Conservation (phyloP, 2,888 invertebrate species). For the Reticulitermes lucifugus region DNA sequence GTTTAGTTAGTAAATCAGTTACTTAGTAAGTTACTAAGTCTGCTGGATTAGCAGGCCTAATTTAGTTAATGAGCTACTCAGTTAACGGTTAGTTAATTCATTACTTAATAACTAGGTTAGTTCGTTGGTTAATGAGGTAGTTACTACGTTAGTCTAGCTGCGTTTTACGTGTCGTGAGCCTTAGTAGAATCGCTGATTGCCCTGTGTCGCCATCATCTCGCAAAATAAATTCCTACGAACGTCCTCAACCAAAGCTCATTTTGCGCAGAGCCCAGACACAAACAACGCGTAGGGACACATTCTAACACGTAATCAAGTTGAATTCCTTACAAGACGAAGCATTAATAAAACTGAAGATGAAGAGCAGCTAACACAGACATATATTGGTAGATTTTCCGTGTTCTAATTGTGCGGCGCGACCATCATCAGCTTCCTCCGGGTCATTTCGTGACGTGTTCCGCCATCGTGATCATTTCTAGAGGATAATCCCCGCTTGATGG, state of each 20-base stretch:
- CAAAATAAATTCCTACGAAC: background rate
- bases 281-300: background rate
- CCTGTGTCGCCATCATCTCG: too few relatives aligned
- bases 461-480: conserved; percentile 1
- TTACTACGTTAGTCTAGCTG: too few relatives aligned
- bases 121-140: too few relatives aligned
- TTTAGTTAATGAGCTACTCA: too few relatives aligned
- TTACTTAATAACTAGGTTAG: too few relatives aligned
- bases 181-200: too few relatives aligned
- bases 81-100: too few relatives aligned
- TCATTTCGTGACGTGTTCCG: background rate
- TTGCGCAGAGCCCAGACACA: background rate
- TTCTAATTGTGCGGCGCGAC: conserved; percentile 13
- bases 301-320: conserved; percentile 38
- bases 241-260: background rate
- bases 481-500: conserved; percentile 19
- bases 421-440: background rate
- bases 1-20: too few relatives aligned
- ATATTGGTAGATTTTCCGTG: conserved; percentile 35
- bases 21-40: too few relatives aligned
- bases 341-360: conserved; percentile 6
- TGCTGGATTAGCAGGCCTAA: too few relatives aligned
- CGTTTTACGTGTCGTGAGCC: too few relatives aligned
- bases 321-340: conserved; percentile 2
- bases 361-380: too few relatives aligned